Evolutionary conservation across 2,888 invertebrate genomes (phyloP).

Genomic region (Cephus rjabovi): DNA sequence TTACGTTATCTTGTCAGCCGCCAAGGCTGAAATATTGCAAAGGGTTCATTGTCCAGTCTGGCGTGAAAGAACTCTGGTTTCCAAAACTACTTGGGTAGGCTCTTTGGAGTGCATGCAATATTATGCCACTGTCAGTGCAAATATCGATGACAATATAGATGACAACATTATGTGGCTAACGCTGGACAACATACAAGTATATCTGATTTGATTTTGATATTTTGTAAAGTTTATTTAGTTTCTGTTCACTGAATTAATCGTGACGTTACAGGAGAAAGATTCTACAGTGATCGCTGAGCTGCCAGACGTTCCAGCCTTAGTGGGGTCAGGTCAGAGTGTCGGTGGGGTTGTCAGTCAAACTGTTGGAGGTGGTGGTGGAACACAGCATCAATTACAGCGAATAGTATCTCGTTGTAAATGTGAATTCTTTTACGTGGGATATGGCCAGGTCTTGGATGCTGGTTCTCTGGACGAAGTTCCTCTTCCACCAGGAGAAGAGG

Average conservation of each 20-base stretch:
- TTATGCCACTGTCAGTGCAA: conserved; percentile 95
- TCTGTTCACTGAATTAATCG: not conserved
- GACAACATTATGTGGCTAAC: conserved; percentile 97
- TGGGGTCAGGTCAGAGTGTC: conserved; percentile 95
- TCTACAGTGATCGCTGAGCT: conserved; percentile 82
- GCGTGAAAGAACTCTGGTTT: conserved; percentile 87
- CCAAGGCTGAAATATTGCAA: conserved; percentile 94
- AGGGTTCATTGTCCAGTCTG: conserved; percentile 89
- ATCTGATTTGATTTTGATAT: not conserved
- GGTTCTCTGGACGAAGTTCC: conserved; percentile 75
- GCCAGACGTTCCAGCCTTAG: conserved; percentile 88
- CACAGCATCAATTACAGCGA: conserved; percentile 82
- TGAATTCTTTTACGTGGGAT: conserved; percentile 97
- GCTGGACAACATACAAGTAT: conserved; percentile 87
- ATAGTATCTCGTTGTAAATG: conserved; percentile 98
- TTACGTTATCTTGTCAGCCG: conserved; percentile 96
- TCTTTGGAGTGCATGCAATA: conserved; percentile 98
- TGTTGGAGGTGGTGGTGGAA: conserved; percentile 80
- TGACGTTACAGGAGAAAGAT: conserved; percentile 72
- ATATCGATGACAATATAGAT: conserved; percentile 65
- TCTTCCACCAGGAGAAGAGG: conserved; percentile 78
- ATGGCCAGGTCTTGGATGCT: conserved; percentile 82
- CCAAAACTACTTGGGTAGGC: conserved; percentile 96
- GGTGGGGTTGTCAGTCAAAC: conserved; percentile 95
- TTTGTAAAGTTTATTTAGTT: not conserved